phyloP scores from a whole-genome alignment of 2,888 invertebrate species.

The Noctua pronuba region DNA sequence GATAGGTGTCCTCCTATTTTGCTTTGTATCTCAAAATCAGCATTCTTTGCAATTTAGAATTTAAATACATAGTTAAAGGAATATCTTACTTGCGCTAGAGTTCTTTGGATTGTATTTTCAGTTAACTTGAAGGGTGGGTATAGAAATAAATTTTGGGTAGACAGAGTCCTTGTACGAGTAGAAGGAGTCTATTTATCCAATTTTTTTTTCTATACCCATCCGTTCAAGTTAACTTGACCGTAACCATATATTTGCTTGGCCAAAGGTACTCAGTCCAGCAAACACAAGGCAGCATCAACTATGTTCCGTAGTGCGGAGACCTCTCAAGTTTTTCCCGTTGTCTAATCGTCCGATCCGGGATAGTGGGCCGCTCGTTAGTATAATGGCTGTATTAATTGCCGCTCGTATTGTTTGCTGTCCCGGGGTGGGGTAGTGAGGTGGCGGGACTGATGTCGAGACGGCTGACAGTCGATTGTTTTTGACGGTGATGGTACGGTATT shows the following conservation, averaged over 20 bases:
- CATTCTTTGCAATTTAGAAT: neutral
- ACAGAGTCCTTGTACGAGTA: no score
- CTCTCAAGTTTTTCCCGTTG: constrained; percentile 75
- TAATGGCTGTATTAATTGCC: constrained; percentile 86
- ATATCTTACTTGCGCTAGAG: neutral
- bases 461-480: constrained; percentile 49
- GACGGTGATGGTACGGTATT: neutral
- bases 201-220: neutral
- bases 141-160: no score
- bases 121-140: no score
- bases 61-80: neutral
- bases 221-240: constrained; percentile 13
- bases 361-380: constrained; percentile 78
- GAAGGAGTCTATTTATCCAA: neutral
- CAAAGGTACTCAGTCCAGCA: constrained; percentile 48
- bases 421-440: constrained; percentile 60
- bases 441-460: constrained; percentile 36
- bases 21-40: neutral
- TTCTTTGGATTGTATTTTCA: neutral
- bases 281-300: constrained; percentile 49
- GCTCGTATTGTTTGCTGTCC: constrained; percentile 77
- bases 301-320: constrained; percentile 39
- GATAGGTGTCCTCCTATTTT: no score
- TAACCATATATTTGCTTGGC: constrained; percentile 36
- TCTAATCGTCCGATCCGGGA: constrained; percentile 74